phyloP scores from a whole-genome alignment of 2,113 vertebrate species.

The Condylura cristata region DNA sequence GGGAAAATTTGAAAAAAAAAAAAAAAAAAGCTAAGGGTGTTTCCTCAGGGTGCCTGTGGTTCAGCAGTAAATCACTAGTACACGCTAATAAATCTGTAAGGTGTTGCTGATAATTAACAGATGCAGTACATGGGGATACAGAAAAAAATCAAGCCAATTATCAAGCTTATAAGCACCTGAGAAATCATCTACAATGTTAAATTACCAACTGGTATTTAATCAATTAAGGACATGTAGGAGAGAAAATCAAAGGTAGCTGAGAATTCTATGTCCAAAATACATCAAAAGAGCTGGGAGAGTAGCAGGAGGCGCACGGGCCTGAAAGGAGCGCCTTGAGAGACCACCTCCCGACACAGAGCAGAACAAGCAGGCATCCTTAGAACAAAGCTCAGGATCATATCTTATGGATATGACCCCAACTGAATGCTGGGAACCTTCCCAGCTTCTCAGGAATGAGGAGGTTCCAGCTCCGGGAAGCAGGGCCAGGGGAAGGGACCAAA shows the following conservation, averaged over 20 bases:
- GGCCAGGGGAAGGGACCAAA: neutral
- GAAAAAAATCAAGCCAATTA: constrained; percentile 75
- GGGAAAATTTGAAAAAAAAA: no score
- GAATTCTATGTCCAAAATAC: constrained; percentile 50
- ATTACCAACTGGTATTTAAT: constrained; percentile 70
- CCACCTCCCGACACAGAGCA: neutral
- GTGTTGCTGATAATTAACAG: constrained; percentile 80
- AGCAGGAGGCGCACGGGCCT: constrained; percentile 9
- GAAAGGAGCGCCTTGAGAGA: neutral
- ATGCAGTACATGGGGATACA: constrained; percentile 66
- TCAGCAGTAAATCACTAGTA: constrained; percentile 78
- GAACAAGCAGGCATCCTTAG: neutral
- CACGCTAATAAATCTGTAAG: constrained; percentile 77
- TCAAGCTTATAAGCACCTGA: constrained; percentile 74
- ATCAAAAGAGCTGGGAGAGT: neutral
- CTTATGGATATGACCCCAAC: no score
- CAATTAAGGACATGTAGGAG: constrained; percentile 57
- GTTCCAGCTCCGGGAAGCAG: neutral
- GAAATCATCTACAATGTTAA: constrained; percentile 76
- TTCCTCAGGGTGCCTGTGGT: constrained; percentile 72
- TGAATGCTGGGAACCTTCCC: neutral
- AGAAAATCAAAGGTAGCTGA: constrained; percentile 76
- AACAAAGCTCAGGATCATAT: neutral
- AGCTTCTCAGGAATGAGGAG: neutral
- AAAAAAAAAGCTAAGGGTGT: constrained; percentile 71